A percentile compares a stretch with the other conserved stretches of the same genome.
Conservation (phyloP, 1,140 invertebrate species). For the Cydia strobilella region DNA sequence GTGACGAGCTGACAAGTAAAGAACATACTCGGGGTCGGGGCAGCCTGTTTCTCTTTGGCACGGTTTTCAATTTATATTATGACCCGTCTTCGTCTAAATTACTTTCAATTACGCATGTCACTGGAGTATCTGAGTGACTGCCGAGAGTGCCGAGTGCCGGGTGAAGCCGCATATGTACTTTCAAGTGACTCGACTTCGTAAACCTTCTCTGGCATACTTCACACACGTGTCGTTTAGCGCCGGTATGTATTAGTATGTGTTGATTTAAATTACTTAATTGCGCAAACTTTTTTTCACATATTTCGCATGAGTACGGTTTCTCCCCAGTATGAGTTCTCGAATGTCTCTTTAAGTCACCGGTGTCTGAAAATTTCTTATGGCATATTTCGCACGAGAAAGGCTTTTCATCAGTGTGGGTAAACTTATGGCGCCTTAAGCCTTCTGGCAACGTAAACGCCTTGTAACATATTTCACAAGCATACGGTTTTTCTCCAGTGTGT, state of each 20-base stretch:
- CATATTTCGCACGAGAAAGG: not conserved
- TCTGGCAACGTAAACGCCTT: not conserved
- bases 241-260: not conserved
- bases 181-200: not conserved
- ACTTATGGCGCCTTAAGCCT: not conserved
- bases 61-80: no score
- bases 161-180: not conserved
- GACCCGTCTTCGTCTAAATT: no score
- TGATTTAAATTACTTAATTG: not conserved
- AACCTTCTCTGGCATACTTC: not conserved
- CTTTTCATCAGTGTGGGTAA: not conserved
- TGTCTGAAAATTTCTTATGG: not conserved
- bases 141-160: no score
- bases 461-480: not conserved
- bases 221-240: not conserved
- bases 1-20: no score
- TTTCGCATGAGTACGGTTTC: conserved; percentile 1
- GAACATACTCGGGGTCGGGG: no score
- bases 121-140: no score
- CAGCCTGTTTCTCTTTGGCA: no score
- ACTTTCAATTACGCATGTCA: no score
- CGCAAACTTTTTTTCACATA: not conserved
- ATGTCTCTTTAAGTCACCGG: not conserved
- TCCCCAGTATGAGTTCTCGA: not conserved
- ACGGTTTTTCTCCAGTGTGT: not conserved